Base-by-base conservation (phyloP, 2,113 vertebrate species). In the Ageneiosus marmoratus region DNA sequence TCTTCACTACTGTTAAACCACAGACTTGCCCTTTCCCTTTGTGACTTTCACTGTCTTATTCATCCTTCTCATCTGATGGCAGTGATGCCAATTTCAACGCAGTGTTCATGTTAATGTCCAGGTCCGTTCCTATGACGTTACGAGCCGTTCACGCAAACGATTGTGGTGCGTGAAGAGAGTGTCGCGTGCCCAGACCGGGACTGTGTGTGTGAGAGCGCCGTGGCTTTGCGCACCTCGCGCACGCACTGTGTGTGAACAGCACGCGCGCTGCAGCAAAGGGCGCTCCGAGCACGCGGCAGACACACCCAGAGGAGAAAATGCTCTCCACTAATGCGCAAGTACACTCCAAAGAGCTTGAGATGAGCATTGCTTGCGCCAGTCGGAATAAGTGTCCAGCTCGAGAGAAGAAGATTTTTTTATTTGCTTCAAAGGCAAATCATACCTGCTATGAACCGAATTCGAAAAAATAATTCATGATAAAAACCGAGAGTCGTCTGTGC, bases 231-330 rank as follows among this genome's bases (percentile, higher is more conserved):
- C 88, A 89, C 81, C 63, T 65, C 65, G 84, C 56, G 70, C 86
- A 90, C 86, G 90, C 88, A 89, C 51, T 82, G 83, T 80, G 81
- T 81, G 85, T 81, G 84, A 84, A 82, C 78, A 69, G 69, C 82
- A 80, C 58, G 32, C 84, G 79, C 85, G 86, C 85, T 86, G 86
- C 76, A 79, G 86, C 86, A 83, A 62, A 89, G 86, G 81, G 86
- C 87, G 87, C 77, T 80, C 82, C 60, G 56, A 60, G 56, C 81
- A 60, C 81, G 29, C 72, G 56, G 32, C 79, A 82, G 87, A 90
- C 89, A 90, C 90, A 90, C 90, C 89, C 89, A 89, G 86, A 84
- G 85, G 90, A 88, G 89, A 90, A 87, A 89, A 80, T 88, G 87
- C 87, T 86, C 80, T 88, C 89, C 79, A 85, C 84, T 84, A 85